Conservation (phyloP, 1,140 invertebrate species). For the Berghia stephanieae region DNA sequence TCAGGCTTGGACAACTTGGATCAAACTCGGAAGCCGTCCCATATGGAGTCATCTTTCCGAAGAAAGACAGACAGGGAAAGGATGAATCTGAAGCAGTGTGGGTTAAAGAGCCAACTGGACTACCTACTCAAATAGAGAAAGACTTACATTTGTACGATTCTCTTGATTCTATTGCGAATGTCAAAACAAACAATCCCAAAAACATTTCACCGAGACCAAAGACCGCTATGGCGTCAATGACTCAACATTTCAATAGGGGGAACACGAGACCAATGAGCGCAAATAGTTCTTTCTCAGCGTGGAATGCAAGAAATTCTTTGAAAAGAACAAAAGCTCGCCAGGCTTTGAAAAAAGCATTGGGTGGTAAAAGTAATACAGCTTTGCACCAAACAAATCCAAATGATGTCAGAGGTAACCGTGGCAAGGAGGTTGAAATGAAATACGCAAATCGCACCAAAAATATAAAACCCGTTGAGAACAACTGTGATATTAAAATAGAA, state of each 20-base stretch:
- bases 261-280: slow-evolving; percentile 11
- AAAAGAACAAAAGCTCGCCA: slow-evolving; percentile 45
- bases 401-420: background rate
- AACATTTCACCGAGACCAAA: slow-evolving; percentile 19
- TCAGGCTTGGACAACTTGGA: slow-evolving; percentile 18
- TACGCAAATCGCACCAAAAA: slow-evolving; percentile 17
- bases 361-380: slow-evolving; percentile 19
- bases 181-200: too few species aligned
- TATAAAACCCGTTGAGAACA: too few species aligned
- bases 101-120: too few species aligned
- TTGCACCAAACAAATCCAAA: background rate
- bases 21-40: background rate
- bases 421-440: slow-evolving; percentile 30
- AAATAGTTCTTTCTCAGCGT: background rate
- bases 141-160: too few species aligned
- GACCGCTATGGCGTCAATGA: slow-evolving; percentile 9
- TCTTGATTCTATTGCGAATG: too few species aligned
- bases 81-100: too few species aligned
- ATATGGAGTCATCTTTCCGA: background rate
- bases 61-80: background rate
- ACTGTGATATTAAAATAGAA: background rate
- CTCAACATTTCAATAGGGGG: background rate
- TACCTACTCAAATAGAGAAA: too few species aligned
- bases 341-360: slow-evolving; percentile 44
- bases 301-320: slow-evolving; percentile 29